Evolutionary conservation across 1,140 invertebrate species (phyloP).

Genomic region (Dryas iulia): DNA sequence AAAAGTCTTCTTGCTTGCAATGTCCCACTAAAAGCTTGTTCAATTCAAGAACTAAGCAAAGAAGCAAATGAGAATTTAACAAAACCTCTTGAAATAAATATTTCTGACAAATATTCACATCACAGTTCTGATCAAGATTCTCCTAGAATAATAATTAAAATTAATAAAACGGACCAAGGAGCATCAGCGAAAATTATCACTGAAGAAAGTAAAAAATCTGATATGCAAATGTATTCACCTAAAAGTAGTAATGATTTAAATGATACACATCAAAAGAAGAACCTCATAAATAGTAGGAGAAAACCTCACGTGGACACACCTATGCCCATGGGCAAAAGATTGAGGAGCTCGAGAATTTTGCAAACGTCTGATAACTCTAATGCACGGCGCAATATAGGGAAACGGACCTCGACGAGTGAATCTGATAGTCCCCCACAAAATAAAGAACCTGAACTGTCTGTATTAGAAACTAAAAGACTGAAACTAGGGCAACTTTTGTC

Average conservation of each 20-base stretch:
- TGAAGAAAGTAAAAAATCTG: constrained; percentile 61
- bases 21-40: constrained; percentile 24
- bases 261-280: constrained; percentile 55
- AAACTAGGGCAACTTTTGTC: constrained; percentile 72
- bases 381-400: constrained; percentile 48
- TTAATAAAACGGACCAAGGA: constrained; percentile 79
- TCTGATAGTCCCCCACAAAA: constrained; percentile 44
- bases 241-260: constrained; percentile 54
- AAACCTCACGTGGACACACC: constrained; percentile 43
- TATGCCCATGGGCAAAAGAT: constrained; percentile 59
- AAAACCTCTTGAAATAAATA: constrained; percentile 75
- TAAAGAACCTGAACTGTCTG: constrained; percentile 57
- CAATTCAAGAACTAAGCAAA: constrained; percentile 53
- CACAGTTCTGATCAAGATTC: constrained; percentile 76
- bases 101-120: constrained; percentile 61
- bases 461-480: constrained; percentile 69
- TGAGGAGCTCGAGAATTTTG: constrained; percentile 65
- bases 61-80: constrained; percentile 60
- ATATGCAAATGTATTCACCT: constrained; percentile 34
- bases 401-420: constrained; percentile 52
- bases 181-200: constrained; percentile 76
- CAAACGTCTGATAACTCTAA: constrained; percentile 57
- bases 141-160: constrained; percentile 79
- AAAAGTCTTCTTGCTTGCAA: constrained; percentile 25
- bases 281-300: constrained; percentile 52